These are phyloP conservation scores for Pluvianellus socialis DNA, from an alignment of 2,113 vertebrate species.

Conservation along the genomic window DNA sequence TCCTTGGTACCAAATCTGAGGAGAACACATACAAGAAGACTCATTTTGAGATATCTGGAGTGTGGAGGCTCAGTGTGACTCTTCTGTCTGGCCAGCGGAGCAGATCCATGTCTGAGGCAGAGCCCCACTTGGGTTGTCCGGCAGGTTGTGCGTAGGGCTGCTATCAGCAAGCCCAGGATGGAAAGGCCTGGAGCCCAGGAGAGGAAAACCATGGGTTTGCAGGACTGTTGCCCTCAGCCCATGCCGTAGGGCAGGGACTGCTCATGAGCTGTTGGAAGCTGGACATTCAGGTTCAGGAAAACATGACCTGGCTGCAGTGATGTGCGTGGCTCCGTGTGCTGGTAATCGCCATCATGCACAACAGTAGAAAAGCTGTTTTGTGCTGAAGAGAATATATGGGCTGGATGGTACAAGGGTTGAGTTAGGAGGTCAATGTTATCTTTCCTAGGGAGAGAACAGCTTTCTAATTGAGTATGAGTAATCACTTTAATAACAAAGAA, in stretches of 20 bases:
- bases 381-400: neutral
- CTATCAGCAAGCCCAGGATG: neutral
- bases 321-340: accelerated
- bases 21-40: neutral
- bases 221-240: neutral
- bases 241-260: neutral
- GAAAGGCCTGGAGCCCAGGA: neutral
- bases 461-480: neutral
- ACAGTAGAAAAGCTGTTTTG: neutral
- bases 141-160: neutral
- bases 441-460: neutral
- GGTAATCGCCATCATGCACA: neutral
- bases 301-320: neutral
- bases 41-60: neutral
- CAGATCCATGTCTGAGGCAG: accelerated
- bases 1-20: neutral
- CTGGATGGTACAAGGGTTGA: neutral
- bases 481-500: neutral
- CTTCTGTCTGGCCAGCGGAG: neutral
- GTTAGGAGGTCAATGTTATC: neutral
- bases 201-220: neutral
- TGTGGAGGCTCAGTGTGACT: neutral
- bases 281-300: accelerated
- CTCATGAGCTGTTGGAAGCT: neutral
- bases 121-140: neutral